These are phyloP conservation scores for Ophioderma brevispina DNA, from an alignment of 35 echinoderm and acorn worm genomes.

Conservation along the genomic window DNA sequence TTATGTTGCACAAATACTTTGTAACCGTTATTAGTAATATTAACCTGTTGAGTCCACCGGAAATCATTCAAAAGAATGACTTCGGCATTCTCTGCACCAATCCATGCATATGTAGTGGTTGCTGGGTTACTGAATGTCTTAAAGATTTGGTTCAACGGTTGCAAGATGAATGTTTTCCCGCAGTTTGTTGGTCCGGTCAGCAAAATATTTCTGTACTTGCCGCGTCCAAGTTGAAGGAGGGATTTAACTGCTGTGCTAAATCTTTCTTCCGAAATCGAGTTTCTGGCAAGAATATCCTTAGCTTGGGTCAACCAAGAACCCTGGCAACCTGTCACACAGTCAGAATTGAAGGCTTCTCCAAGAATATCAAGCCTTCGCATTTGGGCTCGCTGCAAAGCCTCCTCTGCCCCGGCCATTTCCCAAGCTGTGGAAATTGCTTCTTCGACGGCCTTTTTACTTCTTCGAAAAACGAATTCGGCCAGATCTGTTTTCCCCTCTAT, in stretches of 20 bases:
- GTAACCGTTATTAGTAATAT: neutral
- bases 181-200: slow-evolving; percentile 44
- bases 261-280: neutral
- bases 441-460: slow-evolving; percentile 11
- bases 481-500: slow-evolving; percentile 45
- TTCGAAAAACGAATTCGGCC: slow-evolving; percentile 37
- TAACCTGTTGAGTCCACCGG: slow-evolving; percentile 21
- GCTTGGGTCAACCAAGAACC: neutral
- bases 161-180: slow-evolving; percentile 43
- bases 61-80: slow-evolving; percentile 45
- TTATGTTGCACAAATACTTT: too few relatives aligned
- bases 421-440: neutral
- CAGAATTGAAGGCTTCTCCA: neutral
- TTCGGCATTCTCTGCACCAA: slow-evolving; percentile 23
- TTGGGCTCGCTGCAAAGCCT: neutral
- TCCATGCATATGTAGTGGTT: slow-evolving; percentile 28
- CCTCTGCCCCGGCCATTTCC: neutral
- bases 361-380: neutral
- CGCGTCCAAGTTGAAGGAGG: neutral
- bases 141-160: slow-evolving; percentile 4
- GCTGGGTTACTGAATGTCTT: slow-evolving; percentile 29
- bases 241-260: neutral
- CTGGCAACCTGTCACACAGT: neutral
- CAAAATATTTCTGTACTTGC: slow-evolving; percentile 30
- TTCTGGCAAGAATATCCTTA: neutral